Conservation (phyloP, 2,888 invertebrate genomes). For the Tipula vernalis region DNA sequence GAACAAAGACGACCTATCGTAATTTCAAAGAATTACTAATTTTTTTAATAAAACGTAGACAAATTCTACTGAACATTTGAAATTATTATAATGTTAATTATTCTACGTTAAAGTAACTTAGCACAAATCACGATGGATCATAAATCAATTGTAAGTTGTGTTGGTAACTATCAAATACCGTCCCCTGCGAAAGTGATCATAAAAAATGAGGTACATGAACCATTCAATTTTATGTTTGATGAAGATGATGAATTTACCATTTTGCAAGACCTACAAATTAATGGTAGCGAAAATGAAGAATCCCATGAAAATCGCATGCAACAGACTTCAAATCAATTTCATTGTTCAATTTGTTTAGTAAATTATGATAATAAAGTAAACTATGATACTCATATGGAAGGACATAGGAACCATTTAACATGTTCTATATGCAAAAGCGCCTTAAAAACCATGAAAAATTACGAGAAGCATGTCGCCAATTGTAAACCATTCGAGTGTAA, state of each 20-base stretch:
- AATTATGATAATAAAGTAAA: not conserved
- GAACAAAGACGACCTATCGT: no score
- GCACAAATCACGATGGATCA: not conserved
- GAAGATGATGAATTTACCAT: not conserved
- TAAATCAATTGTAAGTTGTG: not conserved
- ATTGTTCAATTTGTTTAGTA: not conserved
- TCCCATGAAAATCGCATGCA: not conserved
- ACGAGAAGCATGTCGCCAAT: slow-evolving; percentile 34
- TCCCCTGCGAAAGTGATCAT: slow-evolving; percentile 5
- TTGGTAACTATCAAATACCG: not conserved
- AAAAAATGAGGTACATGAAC: slow-evolving; percentile 6
- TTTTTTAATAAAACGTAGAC: no score
- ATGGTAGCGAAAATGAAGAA: not conserved
- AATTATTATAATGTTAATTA: not conserved
- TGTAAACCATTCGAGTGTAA: slow-evolving; percentile 36
- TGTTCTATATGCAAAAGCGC: slow-evolving; percentile 36
- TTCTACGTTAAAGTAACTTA: not conserved
- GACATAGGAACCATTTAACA: slow-evolving; percentile 35
- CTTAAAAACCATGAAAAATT: slow-evolving; percentile 33
- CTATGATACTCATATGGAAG: slow-evolving; percentile 34
- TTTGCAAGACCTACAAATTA: not conserved
- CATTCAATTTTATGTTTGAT: not conserved
- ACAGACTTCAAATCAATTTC: not conserved
- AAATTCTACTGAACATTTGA: no score
- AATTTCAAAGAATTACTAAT: no score